Conservation (phyloP, 2,113 vertebrate species). For the Cyphomyrus plagiostoma region DNA sequence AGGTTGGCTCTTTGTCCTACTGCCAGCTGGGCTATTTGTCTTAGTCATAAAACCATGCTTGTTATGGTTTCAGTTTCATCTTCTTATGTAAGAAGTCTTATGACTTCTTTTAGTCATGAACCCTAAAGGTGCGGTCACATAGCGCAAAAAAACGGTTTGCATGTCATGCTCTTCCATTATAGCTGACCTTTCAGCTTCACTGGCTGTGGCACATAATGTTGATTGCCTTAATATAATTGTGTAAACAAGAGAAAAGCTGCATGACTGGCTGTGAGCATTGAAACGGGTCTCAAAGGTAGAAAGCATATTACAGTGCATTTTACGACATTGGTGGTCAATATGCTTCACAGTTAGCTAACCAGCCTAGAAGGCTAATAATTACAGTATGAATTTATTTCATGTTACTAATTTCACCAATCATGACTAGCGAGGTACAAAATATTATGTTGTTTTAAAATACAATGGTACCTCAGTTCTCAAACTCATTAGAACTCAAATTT, state of each 20-base stretch:
- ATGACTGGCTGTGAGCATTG: neutral
- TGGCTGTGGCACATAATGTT: neutral
- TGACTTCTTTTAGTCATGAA: neutral
- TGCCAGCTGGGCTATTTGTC: neutral
- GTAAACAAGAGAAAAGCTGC: neutral
- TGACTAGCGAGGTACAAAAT: neutral
- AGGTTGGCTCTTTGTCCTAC: conserved; percentile 50
- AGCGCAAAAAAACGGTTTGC: neutral
- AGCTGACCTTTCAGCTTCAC: neutral
- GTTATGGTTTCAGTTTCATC: neutral
- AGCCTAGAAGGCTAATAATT: neutral
- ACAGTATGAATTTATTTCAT: neutral
- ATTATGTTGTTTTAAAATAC: neutral
- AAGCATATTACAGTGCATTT: neutral
- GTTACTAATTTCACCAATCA: neutral
- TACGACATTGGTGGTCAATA: neutral
- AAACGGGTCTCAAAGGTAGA: neutral
- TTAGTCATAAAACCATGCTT: neutral
- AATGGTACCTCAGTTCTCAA: no score
- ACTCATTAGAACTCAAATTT: no score
- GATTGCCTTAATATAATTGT: neutral
- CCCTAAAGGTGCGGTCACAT: neutral
- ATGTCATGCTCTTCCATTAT: neutral
- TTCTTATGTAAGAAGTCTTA: neutral
- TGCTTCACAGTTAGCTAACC: neutral